phyloP scores from a whole-genome alignment of 37 sponge, comb jelly and placozoan genomes.

The Tethya wilhelma region DNA sequence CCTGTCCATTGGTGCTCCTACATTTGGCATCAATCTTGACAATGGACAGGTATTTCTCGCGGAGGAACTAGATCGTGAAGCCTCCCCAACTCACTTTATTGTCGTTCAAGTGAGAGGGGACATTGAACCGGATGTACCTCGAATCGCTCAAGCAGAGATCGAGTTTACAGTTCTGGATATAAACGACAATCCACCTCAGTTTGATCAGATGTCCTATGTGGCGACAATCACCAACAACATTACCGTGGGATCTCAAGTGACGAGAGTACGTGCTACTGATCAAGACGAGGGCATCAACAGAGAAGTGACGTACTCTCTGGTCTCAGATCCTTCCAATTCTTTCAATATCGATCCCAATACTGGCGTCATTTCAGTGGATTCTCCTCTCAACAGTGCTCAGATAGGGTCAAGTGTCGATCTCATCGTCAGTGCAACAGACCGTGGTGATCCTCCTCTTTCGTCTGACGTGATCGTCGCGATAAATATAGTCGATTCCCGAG shows the following conservation, averaged over 20 bases:
- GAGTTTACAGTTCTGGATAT: slow-evolving; percentile 39
- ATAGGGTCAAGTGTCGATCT: slow-evolving; percentile 30
- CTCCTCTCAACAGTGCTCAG: not conserved
- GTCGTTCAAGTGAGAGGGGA: slow-evolving; percentile 56
- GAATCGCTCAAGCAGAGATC: slow-evolving; percentile 48
- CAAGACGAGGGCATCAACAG: slow-evolving; percentile 34
- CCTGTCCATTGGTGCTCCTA: not conserved
- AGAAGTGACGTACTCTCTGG: slow-evolving; percentile 34
- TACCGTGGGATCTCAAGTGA: not conserved
- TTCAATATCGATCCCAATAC: slow-evolving; percentile 55
- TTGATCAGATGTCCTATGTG: slow-evolving; percentile 9
- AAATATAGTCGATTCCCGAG: slow-evolving; percentile 55
- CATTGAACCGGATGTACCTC: not conserved
- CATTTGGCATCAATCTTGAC: slow-evolving; percentile 36
- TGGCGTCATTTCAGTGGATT: slow-evolving; percentile 41
- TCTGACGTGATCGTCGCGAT: slow-evolving; percentile 28
- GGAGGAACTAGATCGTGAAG: slow-evolving; percentile 53
- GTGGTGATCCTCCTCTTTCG: slow-evolving; percentile 46
- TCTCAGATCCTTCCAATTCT: slow-evolving; percentile 17
- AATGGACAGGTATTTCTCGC: slow-evolving; percentile 3
- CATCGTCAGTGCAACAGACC: slow-evolving; percentile 42
- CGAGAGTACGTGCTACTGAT: slow-evolving; percentile 49
- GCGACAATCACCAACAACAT: slow-evolving; percentile 3
- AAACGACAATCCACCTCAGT: slow-evolving; percentile 73
- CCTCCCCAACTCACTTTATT: slow-evolving; percentile 10